These are phyloP conservation scores for Diachasma alloeum DNA, from an alignment of 1,140 invertebrate genomes.

Conservation along the genomic window DNA sequence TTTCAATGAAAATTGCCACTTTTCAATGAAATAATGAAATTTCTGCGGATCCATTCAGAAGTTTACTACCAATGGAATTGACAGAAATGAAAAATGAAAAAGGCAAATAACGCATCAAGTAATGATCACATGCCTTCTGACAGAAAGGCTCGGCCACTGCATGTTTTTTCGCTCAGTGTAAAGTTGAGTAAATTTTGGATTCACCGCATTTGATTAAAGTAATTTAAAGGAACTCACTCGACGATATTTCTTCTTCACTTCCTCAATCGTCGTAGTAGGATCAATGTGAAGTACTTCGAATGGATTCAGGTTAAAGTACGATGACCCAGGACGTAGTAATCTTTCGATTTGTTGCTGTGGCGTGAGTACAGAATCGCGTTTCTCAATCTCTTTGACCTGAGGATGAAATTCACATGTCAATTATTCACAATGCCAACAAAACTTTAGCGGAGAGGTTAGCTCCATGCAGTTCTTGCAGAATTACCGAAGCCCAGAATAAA, in stretches of 20 bases:
- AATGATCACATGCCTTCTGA: no score
- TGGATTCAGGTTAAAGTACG: constrained; percentile 96
- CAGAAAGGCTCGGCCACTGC: no score
- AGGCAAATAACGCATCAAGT: no score
- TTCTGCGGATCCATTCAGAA: no score
- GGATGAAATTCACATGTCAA: constrained; percentile 30
- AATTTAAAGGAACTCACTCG: constrained; percentile 66
- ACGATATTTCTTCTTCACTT: constrained; percentile 97
- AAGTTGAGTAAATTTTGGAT: no score
- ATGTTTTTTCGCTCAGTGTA: no score
- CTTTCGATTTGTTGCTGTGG: constrained; percentile 95
- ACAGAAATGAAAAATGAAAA: no score
- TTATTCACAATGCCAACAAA: not conserved
- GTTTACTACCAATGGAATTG: no score
- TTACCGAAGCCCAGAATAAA: not conserved
- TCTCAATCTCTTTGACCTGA: constrained; percentile 95
- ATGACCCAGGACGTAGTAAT: constrained; percentile 89
- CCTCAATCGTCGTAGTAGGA: constrained; percentile 85
- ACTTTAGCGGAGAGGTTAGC: not conserved
- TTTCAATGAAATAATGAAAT: no score
- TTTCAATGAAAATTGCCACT: no score
- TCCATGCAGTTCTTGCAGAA: not conserved
- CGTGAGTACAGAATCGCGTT: constrained; percentile 88
- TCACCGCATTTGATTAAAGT: no score
- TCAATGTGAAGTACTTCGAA: constrained; percentile 97